A percentile compares a stretch with the other conserved stretches of the same genome.
phyloP scores from a whole-genome alignment of 92 coral and sea anemone species.

The Epizoanthus stellaris region DNA sequence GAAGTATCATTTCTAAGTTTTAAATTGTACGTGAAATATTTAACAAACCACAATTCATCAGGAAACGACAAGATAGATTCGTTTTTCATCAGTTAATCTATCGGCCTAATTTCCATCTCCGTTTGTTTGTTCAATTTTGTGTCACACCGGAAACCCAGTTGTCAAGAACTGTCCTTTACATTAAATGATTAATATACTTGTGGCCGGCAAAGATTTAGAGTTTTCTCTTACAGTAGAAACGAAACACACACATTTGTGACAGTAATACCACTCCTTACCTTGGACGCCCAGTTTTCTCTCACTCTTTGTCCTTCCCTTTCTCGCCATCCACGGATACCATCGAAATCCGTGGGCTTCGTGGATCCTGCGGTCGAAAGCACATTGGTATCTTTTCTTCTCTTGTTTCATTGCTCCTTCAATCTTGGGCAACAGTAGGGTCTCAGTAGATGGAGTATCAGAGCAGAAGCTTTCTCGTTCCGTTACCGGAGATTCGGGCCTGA shows the following conservation, averaged over 20 bases:
- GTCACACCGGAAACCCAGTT: slow-evolving; percentile 11
- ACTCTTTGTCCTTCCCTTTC: not conserved
- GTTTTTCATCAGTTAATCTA: slow-evolving; percentile 22
- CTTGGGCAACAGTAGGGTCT: not conserved
- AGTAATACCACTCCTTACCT: not conserved
- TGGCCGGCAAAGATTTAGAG: too few relatives aligned
- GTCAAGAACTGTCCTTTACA: not conserved
- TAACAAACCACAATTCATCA: not conserved
- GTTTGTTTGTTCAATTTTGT: slow-evolving; percentile 10
- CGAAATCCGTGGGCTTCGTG: not conserved
- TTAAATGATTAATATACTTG: not conserved
- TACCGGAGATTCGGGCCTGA: not conserved
- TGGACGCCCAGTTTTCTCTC: not conserved
- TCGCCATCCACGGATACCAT: slow-evolving; percentile 42
- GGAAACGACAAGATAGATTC: slow-evolving; percentile 13
- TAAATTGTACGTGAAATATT: too few relatives aligned
- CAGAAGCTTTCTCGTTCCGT: slow-evolving; percentile 6
- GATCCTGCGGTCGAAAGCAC: not conserved
- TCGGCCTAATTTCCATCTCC: not conserved
- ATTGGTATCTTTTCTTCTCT: not conserved
- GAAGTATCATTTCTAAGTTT: too few relatives aligned
- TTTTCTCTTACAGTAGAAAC: not conserved
- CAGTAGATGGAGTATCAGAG: not conserved
- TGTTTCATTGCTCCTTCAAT: not conserved
- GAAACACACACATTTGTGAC: not conserved